Evolutionary conservation across 2,888 invertebrate genomes (phyloP), one percentile per base, ranked within the genome.

Genomic region (Archips xylosteana): DNA sequence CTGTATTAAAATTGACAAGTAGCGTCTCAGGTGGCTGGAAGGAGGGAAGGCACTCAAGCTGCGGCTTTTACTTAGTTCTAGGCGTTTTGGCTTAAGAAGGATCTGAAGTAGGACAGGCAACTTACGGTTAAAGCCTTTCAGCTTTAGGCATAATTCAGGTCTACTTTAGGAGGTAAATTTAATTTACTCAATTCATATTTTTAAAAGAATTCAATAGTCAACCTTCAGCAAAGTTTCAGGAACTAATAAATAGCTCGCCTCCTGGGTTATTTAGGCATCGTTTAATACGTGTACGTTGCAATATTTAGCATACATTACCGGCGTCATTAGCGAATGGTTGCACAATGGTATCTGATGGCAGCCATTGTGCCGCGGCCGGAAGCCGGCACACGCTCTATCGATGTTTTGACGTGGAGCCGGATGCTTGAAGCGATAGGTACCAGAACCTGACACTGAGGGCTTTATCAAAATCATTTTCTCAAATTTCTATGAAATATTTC

Each of bases 321-420:
- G n/a, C 23, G 57, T 64, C 59, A 65, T 23, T 59, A 71, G 34
- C 36, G 36, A 64, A 63, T 51, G 64, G 60, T 59, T n/a, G 34
- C 60, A 23, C 36, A 49, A 47, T 45, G 15, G 59, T 71, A 49
- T 66, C 51, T 64, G 64, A 49, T 42, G 32, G 63, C 34, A 15
- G 67, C 57, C 49, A 64, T 64, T 71, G 70, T 64, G 57, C 15
- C n/a, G 47, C 15, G 32, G 42, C 36, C 71, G 71, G 71, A 71
- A 71, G 36, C 57, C 45, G 42, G 45, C 36, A 54, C 36, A 54
- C 54, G 63, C 32, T n/a, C 51, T 63, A 70, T 65, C 59, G 64
- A 65, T 71, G 71, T 65, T 71, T 71, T 42, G 62, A 70, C 54
- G 15, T 23, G 51, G 3, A 36, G 59, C 59, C 70, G 70, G 57